Conservation (phyloP, 2,113 vertebrate genomes). For the Alectura lathami region DNA sequence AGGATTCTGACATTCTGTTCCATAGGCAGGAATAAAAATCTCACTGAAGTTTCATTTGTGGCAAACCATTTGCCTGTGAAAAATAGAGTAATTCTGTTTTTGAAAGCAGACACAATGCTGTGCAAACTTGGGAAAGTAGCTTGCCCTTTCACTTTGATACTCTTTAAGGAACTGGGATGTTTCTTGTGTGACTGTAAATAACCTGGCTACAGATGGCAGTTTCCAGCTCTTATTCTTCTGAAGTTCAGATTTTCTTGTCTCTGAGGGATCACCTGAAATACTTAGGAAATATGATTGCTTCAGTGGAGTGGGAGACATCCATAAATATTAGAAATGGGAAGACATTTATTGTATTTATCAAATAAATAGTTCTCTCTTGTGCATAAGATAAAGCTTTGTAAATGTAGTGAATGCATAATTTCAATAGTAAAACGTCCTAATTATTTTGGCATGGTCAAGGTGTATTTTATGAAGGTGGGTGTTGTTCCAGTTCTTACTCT, state of each 20-base stretch:
- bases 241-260: background rate
- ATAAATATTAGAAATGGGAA: background rate
- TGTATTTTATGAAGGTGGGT: slow-evolving; percentile 41
- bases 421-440: slow-evolving; percentile 20
- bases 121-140: background rate
- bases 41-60: background rate
- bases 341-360: background rate
- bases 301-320: background rate
- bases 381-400: background rate
- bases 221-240: background rate
- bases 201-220: background rate
- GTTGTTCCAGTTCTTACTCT: slow-evolving; percentile 35
- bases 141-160: background rate
- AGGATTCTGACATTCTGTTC: background rate
- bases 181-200: background rate
- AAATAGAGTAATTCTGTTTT: background rate
- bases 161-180: background rate
- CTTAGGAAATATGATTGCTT: background rate
- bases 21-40: background rate
- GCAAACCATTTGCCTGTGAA: background rate
- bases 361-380: background rate
- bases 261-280: slow-evolving; percentile 4
- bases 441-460: slow-evolving; percentile 30
- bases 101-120: background rate
- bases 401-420: background rate